A percentile compares a stretch with the other conserved stretches of the same genome.
phyloP scores from a whole-genome alignment of 2,797 vertebrate genomes.

The Betta splendens region DNA sequence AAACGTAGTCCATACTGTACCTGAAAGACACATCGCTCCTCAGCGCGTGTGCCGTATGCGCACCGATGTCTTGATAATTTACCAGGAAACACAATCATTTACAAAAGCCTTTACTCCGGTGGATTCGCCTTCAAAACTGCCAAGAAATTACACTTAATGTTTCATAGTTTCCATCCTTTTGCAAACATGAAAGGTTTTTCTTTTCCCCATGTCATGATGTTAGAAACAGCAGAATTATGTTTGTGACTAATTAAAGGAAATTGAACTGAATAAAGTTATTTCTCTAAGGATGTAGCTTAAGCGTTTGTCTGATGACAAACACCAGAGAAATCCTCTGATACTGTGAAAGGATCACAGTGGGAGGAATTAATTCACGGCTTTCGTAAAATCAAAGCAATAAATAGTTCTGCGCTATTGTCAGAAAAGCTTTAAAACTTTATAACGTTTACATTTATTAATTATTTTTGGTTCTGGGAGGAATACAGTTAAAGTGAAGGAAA shows the following conservation, averaged over 20 bases:
- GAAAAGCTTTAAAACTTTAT: constrained; percentile 51
- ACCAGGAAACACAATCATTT: constrained; percentile 55
- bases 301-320: constrained; percentile 71
- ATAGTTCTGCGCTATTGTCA: constrained; percentile 43
- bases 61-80: constrained; percentile 71
- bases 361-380: constrained; percentile 56
- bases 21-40: constrained; percentile 75
- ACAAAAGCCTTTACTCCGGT: constrained; percentile 49
- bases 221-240: constrained; percentile 69
- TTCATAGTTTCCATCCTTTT: constrained; percentile 43
- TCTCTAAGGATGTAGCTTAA: constrained; percentile 70
- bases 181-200: constrained; percentile 63
- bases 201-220: constrained; percentile 47
- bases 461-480: constrained; percentile 1
- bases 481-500: constrained; percentile 8
- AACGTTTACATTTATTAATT: constrained; percentile 48
- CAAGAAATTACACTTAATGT: constrained; percentile 60
- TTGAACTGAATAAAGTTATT: constrained; percentile 71
- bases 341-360: constrained; percentile 59
- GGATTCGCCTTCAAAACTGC: constrained; percentile 59
- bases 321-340: constrained; percentile 60
- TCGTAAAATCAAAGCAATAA: constrained; percentile 57
- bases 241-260: constrained; percentile 78
- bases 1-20: constrained; percentile 81
- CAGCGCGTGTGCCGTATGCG: constrained; percentile 60